Conservation (phyloP, 23 tunicate species). For the Halocynthia roretzi region DNA sequence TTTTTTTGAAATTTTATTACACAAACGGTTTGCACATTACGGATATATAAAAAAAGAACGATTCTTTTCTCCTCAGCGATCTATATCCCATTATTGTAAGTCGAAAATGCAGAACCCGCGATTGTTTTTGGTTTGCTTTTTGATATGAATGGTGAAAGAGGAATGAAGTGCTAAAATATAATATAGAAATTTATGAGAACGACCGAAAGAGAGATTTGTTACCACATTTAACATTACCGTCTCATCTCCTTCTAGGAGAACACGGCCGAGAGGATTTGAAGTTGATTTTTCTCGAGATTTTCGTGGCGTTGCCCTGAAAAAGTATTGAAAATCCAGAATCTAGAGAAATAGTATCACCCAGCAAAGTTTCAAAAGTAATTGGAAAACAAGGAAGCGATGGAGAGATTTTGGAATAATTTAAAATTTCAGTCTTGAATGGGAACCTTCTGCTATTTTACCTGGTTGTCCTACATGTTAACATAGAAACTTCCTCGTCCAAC, state of each 20-base stretch:
- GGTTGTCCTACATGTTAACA: conserved; percentile 60
- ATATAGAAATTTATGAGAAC: background rate
- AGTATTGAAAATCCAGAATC: no score
- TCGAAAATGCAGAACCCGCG: background rate
- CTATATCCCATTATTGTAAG: background rate
- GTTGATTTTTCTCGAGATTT: background rate
- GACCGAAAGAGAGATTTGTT: background rate
- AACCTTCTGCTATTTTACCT: conserved; percentile 22
- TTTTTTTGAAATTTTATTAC: no score
- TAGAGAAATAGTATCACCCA: background rate
- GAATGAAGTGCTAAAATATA: conserved; percentile 7
- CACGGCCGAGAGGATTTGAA: conserved; percentile 14
- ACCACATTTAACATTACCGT: conserved; percentile 1
- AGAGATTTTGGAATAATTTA: background rate
- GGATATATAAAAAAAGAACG: no score
- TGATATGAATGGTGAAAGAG: background rate
- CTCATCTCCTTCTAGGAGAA: conserved; percentile 9
- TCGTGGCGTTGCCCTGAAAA: conserved; percentile 1
- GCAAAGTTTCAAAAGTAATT: background rate
- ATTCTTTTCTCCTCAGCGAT: no score
- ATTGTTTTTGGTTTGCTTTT: background rate
- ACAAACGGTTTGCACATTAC: no score
- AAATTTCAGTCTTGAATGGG: no score
- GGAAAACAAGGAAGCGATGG: background rate
- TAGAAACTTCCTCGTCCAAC: conserved; percentile 71